These are phyloP conservation scores for Cavia aperea DNA, from an alignment of 2,113 vertebrate genomes.

Conservation along the genomic window DNA sequence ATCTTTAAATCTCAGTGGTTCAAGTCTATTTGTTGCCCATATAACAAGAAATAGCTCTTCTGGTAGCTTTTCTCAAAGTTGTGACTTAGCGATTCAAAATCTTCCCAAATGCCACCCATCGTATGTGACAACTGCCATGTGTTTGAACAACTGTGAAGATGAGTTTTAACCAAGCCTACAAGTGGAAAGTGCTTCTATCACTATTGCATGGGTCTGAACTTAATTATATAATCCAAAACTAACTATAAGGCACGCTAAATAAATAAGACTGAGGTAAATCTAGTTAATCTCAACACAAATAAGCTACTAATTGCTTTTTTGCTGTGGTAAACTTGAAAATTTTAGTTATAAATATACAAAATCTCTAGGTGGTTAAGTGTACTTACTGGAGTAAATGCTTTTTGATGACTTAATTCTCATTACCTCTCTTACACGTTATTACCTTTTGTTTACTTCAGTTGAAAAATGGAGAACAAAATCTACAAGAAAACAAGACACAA, in stretches of 20 bases:
- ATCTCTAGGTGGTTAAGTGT: background rate
- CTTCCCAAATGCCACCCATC: background rate
- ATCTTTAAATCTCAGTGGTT: background rate
- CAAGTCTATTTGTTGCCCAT: background rate
- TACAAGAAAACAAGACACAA: background rate
- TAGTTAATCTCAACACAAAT: background rate
- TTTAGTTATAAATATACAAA: background rate
- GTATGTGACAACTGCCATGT: background rate
- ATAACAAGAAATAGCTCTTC: background rate
- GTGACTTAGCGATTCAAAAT: background rate
- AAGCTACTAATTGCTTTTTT: background rate
- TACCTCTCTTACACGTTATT: background rate
- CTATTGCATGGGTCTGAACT: background rate
- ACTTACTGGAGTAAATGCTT: background rate
- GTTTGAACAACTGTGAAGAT: background rate
- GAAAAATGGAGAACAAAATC: background rate
- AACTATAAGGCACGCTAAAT: background rate
- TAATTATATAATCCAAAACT: background rate
- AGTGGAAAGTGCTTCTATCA: background rate
- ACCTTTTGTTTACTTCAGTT: background rate
- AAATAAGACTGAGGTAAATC: background rate
- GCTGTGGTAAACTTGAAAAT: background rate
- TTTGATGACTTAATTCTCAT: slow-evolving; percentile 4
- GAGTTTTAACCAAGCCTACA: background rate
- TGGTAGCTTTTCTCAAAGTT: background rate